phyloP scores from a whole-genome alignment of 1,140 invertebrate species.

The Araneus ventricosus region DNA sequence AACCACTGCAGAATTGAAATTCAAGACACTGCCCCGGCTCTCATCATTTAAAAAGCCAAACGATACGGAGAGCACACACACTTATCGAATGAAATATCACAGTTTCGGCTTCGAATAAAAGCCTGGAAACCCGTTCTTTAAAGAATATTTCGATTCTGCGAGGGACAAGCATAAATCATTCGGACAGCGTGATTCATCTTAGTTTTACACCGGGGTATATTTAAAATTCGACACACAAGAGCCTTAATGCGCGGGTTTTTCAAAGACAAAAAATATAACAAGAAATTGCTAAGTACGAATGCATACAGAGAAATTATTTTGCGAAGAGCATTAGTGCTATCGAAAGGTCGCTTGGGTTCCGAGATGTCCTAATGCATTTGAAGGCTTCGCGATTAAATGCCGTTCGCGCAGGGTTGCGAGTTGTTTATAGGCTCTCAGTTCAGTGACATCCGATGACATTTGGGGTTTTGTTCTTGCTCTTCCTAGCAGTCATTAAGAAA shows the following conservation, averaged over 20 bases:
- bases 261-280: background rate
- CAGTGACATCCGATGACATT: slow-evolving; percentile 4
- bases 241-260: background rate
- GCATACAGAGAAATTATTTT: background rate
- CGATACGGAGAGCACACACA: background rate
- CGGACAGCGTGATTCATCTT: slow-evolving; percentile 63
- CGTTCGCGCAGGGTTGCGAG: background rate
- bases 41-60: background rate
- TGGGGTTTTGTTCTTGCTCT: background rate
- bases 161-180: slow-evolving; percentile 60
- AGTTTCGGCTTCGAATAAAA: background rate
- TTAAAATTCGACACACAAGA: slow-evolving; percentile 61
- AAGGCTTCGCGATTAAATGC: background rate
- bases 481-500: background rate
- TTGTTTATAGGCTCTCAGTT: background rate
- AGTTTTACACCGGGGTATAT: slow-evolving; percentile 28
- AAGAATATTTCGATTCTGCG: slow-evolving; percentile 44
- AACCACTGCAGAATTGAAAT: slow-evolving; percentile 15
- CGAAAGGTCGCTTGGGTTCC: background rate
- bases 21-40: background rate
- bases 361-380: background rate
- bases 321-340: background rate
- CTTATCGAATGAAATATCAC: slow-evolving; percentile 34
- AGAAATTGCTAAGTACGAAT: background rate
- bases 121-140: background rate